Percentiles rank a stretch among this genome's conserved stretches.
phyloP scores from a whole-genome alignment of 1,140 invertebrate species.

The Brachionus plicatilis region DNA sequence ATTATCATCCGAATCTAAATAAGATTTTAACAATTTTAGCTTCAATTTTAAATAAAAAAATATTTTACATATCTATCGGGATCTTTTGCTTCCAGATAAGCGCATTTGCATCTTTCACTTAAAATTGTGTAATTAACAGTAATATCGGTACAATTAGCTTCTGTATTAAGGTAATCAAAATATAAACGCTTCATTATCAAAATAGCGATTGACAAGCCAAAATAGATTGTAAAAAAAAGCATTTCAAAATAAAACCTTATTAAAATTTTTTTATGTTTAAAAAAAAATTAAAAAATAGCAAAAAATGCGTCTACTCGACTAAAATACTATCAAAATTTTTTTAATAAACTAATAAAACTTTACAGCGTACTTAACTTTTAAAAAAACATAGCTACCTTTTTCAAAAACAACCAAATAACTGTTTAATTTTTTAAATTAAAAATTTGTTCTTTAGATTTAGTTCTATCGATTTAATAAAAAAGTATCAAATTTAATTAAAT shows the following conservation, averaged over 20 bases:
- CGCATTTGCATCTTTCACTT: conserved; percentile 17
- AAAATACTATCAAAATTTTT: no score
- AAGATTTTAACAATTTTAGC: background rate
- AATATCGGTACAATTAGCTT: background rate
- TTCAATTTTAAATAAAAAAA: background rate
- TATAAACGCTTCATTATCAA: conserved; percentile 19
- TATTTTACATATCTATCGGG: background rate
- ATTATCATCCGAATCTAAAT: background rate
- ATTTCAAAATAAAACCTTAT: conserved; percentile 38
- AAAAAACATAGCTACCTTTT: no score
- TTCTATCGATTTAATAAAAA: no score
- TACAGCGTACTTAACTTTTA: no score
- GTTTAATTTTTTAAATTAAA: no score
- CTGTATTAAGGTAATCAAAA: background rate
- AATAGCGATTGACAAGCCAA: background rate
- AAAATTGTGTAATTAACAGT: background rate
- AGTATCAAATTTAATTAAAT: no score
- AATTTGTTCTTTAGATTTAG: no score
- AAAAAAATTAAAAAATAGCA: no score
- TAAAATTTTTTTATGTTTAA: background rate
- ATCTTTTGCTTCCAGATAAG: conserved; percentile 19
- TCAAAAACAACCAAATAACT: no score
- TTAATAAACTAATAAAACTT: no score
- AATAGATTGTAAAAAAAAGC: conserved; percentile 15
- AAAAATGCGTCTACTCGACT: no score